These are phyloP conservation scores for Escarpia spicata DNA, from an alignment of 2,888 invertebrate species.

Conservation along the genomic window DNA sequence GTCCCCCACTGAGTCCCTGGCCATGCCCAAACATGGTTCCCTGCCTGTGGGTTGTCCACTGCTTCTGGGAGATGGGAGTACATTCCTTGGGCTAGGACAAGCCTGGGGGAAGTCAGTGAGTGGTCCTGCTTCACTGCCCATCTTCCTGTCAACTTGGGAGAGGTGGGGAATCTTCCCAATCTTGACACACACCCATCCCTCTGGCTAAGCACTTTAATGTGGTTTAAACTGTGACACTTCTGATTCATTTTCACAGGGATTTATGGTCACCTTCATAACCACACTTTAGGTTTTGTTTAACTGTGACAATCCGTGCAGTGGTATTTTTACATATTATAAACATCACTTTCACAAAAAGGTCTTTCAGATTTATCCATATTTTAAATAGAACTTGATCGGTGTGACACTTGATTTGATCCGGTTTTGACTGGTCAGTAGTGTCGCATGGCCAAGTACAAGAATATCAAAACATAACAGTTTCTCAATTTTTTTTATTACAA, in stretches of 20 bases:
- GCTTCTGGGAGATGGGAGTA: background rate
- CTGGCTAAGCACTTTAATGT: background rate
- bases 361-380: background rate
- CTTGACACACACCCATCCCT: slow-evolving; percentile 13
- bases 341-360: background rate
- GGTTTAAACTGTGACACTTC: background rate
- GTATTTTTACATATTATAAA: background rate
- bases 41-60: background rate
- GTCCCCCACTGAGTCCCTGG: background rate
- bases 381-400: background rate
- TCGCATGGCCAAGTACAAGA: background rate
- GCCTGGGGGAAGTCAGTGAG: background rate
- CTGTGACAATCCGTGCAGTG: background rate
- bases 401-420: background rate
- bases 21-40: background rate
- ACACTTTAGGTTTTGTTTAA: background rate
- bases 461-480: background rate
- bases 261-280: background rate
- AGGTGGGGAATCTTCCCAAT: background rate
- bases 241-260: background rate
- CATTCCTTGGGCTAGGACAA: slow-evolving; percentile 1
- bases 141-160: background rate
- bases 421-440: background rate
- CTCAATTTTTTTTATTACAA: background rate
- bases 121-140: background rate